Evolutionary conservation across 2,797 vertebrate genomes (phyloP).

Genomic region (Lithobates sylvaticus): DNA sequence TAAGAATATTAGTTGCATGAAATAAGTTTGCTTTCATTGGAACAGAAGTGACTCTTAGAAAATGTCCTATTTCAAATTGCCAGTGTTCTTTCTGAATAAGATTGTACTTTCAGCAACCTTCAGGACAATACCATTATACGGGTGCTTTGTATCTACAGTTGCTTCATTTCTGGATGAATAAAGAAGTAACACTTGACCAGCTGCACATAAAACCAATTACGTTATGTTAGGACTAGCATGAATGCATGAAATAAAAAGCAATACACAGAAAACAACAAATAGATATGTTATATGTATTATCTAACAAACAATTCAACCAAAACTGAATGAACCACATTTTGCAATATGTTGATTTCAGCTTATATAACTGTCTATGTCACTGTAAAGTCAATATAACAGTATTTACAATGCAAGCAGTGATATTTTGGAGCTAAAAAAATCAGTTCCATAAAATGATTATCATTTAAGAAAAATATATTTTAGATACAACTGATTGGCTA

Average conservation of each 20-base stretch:
- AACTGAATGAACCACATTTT: not conserved
- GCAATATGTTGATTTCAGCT: not conserved
- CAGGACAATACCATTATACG: slow-evolving; percentile 55
- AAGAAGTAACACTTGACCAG: slow-evolving; percentile 58
- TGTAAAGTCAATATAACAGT: not conserved
- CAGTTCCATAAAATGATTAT: not conserved
- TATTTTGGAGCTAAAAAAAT: not conserved
- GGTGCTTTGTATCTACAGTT: slow-evolving; percentile 46
- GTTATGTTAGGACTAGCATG: slow-evolving; percentile 43
- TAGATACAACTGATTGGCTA: too few relatives aligned
- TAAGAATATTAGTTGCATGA: slow-evolving; percentile 8
- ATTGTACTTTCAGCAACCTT: slow-evolving; percentile 55
- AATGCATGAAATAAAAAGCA: slow-evolving; percentile 38
- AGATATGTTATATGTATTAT: slow-evolving; percentile 21
- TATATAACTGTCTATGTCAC: not conserved
- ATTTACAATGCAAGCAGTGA: not conserved
- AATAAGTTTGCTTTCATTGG: slow-evolving; percentile 41
- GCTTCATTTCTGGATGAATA: slow-evolving; percentile 60
- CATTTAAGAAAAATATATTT: not conserved
- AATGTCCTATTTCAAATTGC: slow-evolving; percentile 44
- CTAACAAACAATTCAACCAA: slow-evolving; percentile 4
- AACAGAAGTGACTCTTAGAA: slow-evolving; percentile 33
- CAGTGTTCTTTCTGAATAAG: slow-evolving; percentile 46
- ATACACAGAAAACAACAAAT: slow-evolving; percentile 19
- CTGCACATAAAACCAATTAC: slow-evolving; percentile 59